Percentiles rank a stretch among this genome's conserved stretches.
phyloP scores from a whole-genome alignment of 53 echinoderm and acorn worm genomes.

The Holothuria scabra region DNA sequence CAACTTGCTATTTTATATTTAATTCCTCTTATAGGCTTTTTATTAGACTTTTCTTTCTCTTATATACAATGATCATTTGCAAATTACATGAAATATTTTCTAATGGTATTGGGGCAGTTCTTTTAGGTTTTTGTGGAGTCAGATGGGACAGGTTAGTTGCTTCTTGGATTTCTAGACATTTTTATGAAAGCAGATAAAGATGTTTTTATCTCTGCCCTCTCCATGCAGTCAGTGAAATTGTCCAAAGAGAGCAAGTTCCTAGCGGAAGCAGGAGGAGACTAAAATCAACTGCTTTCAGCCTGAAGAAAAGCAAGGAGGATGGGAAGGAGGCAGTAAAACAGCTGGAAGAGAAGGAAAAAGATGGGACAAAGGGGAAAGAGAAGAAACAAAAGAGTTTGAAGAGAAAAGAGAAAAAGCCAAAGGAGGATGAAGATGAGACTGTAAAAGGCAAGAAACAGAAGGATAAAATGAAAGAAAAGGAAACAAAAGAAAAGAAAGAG shows the following conservation, averaged over 20 bases:
- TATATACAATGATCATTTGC: too few species aligned
- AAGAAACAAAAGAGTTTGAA: background rate
- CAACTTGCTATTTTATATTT: too few species aligned
- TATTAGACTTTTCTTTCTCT: too few species aligned
- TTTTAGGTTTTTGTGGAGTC: too few species aligned
- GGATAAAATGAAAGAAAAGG: background rate
- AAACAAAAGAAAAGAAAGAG: background rate
- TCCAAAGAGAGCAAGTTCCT: background rate
- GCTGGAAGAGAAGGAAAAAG: background rate
- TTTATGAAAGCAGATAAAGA: too few species aligned
- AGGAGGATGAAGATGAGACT: background rate
- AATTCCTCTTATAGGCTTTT: too few species aligned
- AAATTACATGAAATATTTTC: too few species aligned
- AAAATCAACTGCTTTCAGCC: conserved; percentile 4
- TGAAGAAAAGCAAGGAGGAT: background rate
- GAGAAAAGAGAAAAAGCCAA: background rate
- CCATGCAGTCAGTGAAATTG: conserved; percentile 13
- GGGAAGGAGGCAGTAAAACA: background rate
- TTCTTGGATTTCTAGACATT: too few species aligned
- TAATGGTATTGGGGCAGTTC: too few species aligned
- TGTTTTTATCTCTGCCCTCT: background rate
- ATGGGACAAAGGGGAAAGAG: background rate
- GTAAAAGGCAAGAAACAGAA: background rate
- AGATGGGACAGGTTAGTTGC: too few species aligned
- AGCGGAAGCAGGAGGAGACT: background rate